Conservation (phyloP, 2,888 invertebrate genomes). For the Melitaea athalia region DNA sequence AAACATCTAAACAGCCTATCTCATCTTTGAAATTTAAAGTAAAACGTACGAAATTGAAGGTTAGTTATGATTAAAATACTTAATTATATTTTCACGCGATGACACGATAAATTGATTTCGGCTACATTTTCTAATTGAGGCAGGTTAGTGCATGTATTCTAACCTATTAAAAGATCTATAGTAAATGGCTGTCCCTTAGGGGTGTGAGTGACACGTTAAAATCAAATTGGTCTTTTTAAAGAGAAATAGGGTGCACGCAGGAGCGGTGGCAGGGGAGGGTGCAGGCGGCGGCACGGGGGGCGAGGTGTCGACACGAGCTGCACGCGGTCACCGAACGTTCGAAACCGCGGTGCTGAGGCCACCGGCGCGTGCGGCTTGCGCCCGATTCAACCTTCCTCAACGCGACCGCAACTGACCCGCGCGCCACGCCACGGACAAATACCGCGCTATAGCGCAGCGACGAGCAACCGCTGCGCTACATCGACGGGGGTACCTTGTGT, state of each 20-base stretch:
- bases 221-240: constrained; percentile 40
- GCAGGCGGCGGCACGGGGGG: constrained; percentile 51
- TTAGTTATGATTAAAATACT: constrained; percentile 13
- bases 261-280: constrained; percentile 45
- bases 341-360: constrained; percentile 73
- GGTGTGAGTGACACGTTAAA: constrained; percentile 33
- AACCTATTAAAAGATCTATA: constrained; percentile 37
- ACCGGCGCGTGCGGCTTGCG: constrained; percentile 79
- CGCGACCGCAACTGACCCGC: constrained; percentile 81
- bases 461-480: constrained; percentile 5
- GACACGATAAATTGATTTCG: constrained; percentile 34
- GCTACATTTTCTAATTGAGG: constrained; percentile 43
- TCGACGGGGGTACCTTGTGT: constrained; percentile 34
- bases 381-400: constrained; percentile 82
- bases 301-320: constrained; percentile 80
- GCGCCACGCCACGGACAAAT: constrained; percentile 51
- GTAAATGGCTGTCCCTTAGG: constrained; percentile 29
- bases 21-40: neutral
- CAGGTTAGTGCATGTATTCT: constrained; percentile 43
- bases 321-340: constrained; percentile 77
- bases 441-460: constrained; percentile 50
- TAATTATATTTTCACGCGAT: constrained; percentile 27
- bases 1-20: too few relatives aligned
- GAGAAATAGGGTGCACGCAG: constrained; percentile 49
- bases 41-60: constrained; percentile 7